Evolutionary conservation across 2,888 invertebrate species (phyloP), one percentile per base, ranked within the genome.

Genomic region (Cryptus viduatorius): DNA sequence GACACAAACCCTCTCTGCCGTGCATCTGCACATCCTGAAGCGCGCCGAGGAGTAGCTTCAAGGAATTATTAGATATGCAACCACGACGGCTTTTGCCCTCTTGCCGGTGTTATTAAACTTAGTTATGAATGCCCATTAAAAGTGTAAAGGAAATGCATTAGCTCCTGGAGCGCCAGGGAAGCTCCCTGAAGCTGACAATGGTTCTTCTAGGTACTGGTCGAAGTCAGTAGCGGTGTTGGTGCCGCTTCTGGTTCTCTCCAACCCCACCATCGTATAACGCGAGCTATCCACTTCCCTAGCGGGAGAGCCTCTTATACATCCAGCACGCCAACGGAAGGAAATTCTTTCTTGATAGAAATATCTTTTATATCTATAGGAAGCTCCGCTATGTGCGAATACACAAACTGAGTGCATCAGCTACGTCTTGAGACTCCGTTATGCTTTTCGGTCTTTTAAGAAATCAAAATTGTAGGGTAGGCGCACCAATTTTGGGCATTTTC

Each of bases 91-190:
- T 90, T 89, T 89, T 87, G 87, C 89, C 90, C 84, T 90, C 91
- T 90, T 89, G 87, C 91, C 89, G 89, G 89, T 89, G 92, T 92
- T 93, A 93, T 93, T 93, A 93, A 93, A 93, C 93, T 93, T 93
- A 91, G 93, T 92, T 93, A 93, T 92, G 93, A 93, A 93, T 93
- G 92, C 91, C 93, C 92, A 93, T 93, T 93, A 93, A 93, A 93
- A 92, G 92, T 93, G 92, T 93, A 93, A 93, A 93, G 93, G 93
- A 93, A 93, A 93, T 93, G 93, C 93, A 93, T 93, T 93, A 93
- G 93, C 90, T 89, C 89, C 67, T 72, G 76, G 75, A 37, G 89
- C 91, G 85, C 87, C 89, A 89, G 88, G 89, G 87, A 87, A 87
- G 86, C 89, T 89, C 73, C 71, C 76, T 81, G 80, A 73, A 85